Evolutionary conservation across 2,888 invertebrate genomes (phyloP), one percentile per base, ranked within the genome.

Genomic region (Rhagophthalmus giganteus): DNA sequence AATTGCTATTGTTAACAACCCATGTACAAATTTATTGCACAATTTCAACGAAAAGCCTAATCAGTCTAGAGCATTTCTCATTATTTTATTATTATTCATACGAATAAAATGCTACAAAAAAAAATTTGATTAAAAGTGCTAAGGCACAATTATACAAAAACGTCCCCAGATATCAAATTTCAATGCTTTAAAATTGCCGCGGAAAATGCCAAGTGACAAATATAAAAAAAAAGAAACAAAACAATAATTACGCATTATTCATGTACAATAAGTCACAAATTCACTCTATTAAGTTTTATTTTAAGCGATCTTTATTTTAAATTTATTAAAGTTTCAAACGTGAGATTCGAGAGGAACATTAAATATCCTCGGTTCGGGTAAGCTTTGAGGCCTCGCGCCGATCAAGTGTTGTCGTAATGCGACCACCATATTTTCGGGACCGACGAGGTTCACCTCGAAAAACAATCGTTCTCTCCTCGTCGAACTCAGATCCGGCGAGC

Each of bases 261-360:
- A 13, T 32, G 2, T 33, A 32, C n/a, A n/a, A n/a, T 39, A 39
- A 39, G 47, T 39, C 39, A 47, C 47, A 27, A 39, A 39, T n/a
- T 47, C 47, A 47, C 47, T 47, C 39, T 47, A 47, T 26, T 27
- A 35, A 28, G 37, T 45, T 45, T 13, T 34, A 31, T 20, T 20
- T 11, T 7, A 10, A 33, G 8, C 20, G 16, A 38, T 14, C 14
- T 27, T 20, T 31, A 5, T 16, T 35, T 6, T 11, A 34, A 34
- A 34, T 6, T 34, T n/a, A 11, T 10, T 12, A 31, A 13, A 32
- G 25, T 3, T 45, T 76, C 72, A 81, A 41, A 81, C 81, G 65
- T 81, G 81, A 67, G 81, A 81, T 72, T 81, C 81, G 10, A 81
- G 71, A 32, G 81, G 81, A 60, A 81, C 77, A 65, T 79, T 80